phyloP scores from a whole-genome alignment of 2,797 vertebrate genomes.

The Jordanella pulchra region DNA sequence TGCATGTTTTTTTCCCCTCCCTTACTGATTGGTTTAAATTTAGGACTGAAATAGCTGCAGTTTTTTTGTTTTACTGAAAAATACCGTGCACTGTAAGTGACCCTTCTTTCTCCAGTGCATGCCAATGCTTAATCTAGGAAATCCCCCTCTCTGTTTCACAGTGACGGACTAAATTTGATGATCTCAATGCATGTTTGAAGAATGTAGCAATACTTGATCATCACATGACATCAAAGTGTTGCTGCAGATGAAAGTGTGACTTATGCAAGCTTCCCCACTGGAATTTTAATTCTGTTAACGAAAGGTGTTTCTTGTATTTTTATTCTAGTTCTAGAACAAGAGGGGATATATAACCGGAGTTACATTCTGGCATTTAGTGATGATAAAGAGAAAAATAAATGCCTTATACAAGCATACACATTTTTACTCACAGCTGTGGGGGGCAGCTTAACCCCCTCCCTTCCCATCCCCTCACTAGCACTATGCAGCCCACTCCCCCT shows the following conservation, averaged over 20 bases:
- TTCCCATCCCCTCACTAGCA: conserved; percentile 55
- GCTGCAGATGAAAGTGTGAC: conserved; percentile 4
- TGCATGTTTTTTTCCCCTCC: not conserved
- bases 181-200: conserved; percentile 10
- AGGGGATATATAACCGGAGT: conserved; percentile 5
- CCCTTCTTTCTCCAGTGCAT: conserved; percentile 16
- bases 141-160: conserved; percentile 40
- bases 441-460: not conserved
- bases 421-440: conserved; percentile 11
- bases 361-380: conserved; percentile 6
- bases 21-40: not conserved
- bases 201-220: not conserved
- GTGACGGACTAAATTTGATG: conserved; percentile 21
- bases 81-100: conserved; percentile 22
- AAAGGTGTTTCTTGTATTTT: conserved; percentile 1
- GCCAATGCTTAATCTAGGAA: conserved; percentile 55
- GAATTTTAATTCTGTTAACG: not conserved
- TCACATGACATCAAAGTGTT: conserved; percentile 18
- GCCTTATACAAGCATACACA: conserved; percentile 1
- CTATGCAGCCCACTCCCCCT: conserved; percentile 9
- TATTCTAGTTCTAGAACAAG: conserved; percentile 6
- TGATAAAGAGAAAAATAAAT: not conserved
- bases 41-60: not conserved
- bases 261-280: not conserved
- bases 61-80: conserved; percentile 6